phyloP scores from a whole-genome alignment of 2,888 invertebrate species.

The Cistogaster globosa region DNA sequence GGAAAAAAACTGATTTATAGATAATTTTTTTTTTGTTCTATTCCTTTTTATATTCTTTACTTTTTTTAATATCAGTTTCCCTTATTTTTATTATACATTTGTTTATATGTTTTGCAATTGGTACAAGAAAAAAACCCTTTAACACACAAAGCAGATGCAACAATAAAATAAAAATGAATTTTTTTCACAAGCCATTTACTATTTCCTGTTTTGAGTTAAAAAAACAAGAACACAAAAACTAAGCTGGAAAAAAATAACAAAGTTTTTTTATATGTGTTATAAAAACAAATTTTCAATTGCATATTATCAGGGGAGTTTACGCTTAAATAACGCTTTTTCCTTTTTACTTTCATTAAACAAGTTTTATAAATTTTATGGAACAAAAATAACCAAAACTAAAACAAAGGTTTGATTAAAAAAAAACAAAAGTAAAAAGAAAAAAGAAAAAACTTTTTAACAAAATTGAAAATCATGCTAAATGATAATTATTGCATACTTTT shows the following conservation, averaged over 20 bases:
- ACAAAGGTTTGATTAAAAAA: neutral
- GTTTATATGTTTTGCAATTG: slow-evolving; percentile 44
- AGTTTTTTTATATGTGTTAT: slow-evolving; percentile 33
- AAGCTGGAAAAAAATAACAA: slow-evolving; percentile 3
- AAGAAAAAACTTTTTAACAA: slow-evolving; percentile 31
- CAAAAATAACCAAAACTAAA: neutral
- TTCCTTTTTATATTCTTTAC: neutral
- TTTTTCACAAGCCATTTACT: slow-evolving; percentile 50
- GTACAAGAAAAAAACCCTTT: neutral
- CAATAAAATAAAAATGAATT: neutral
- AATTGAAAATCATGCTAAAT: slow-evolving; percentile 69
- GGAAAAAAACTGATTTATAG: slow-evolving; percentile 10
- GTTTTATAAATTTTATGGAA: slow-evolving; percentile 5
- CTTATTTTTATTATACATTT: slow-evolving; percentile 26
- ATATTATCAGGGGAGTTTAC: slow-evolving; percentile 67
- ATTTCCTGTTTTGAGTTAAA: slow-evolving; percentile 32
- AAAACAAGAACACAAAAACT: slow-evolving; percentile 13
- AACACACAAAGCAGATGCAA: neutral
- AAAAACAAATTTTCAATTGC: slow-evolving; percentile 48
- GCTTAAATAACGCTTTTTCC: slow-evolving; percentile 54
- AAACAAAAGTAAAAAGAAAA: neutral
- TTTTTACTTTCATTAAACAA: slow-evolving; percentile 49
- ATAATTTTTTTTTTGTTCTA: slow-evolving; percentile 13
- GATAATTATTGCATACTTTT: slow-evolving; percentile 69
- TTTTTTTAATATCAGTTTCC: slow-evolving; percentile 19